phyloP scores from a whole-genome alignment of 2,888 invertebrate genomes.

The Adelognathus sp. region DNA sequence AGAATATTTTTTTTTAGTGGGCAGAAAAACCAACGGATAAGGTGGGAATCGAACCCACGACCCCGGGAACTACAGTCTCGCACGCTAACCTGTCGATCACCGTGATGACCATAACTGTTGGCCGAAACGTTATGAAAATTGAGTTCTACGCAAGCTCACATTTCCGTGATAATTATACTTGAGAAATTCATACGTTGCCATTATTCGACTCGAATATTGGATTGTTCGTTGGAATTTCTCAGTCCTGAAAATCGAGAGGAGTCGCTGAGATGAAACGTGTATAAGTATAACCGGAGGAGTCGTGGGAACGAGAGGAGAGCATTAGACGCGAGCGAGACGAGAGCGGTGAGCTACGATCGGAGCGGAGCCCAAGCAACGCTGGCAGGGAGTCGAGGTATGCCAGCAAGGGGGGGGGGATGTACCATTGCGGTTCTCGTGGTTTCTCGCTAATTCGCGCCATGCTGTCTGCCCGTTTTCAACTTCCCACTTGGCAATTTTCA shows the following conservation, averaged over 20 bases:
- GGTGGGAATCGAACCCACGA: too few relatives aligned
- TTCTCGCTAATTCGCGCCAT: slow-evolving; percentile 69
- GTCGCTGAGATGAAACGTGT: not conserved
- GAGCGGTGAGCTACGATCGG: not conserved
- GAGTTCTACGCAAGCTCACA: too few relatives aligned
- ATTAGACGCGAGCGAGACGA: not conserved
- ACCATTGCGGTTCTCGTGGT: slow-evolving; percentile 44
- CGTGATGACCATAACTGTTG: too few relatives aligned
- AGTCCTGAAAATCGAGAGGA: not conserved
- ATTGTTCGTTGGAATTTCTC: not conserved
- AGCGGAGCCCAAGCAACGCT: not conserved
- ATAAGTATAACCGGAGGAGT: not conserved
- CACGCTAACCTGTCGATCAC: too few relatives aligned
- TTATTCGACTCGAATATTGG: too few relatives aligned
- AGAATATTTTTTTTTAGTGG: too few relatives aligned
- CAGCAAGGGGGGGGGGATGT: not conserved
- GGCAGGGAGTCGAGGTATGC: slow-evolving; percentile 6
- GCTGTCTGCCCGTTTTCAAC: slow-evolving; percentile 75
- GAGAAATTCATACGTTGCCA: too few relatives aligned
- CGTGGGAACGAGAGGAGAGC: not conserved
- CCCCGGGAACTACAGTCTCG: too few relatives aligned
- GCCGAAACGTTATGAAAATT: too few relatives aligned
- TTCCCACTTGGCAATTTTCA: slow-evolving; percentile 67
- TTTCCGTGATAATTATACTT: too few relatives aligned
- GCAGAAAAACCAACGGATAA: too few relatives aligned